A percentile compares a stretch with the other conserved stretches of the same genome.
phyloP scores from a whole-genome alignment of 2,797 vertebrate species.

The Peromyscus nudipes region DNA sequence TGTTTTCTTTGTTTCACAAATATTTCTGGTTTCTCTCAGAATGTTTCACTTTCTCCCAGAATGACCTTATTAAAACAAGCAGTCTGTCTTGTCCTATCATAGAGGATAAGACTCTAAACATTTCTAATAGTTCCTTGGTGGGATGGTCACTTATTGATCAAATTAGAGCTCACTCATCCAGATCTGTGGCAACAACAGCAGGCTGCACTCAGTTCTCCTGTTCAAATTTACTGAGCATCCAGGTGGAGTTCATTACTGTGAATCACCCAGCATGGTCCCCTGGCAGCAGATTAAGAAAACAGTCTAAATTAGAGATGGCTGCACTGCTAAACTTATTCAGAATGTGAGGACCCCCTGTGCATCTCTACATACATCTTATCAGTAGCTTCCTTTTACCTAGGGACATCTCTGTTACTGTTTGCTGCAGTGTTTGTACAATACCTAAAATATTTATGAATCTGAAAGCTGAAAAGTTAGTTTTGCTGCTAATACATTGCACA shows the following conservation, averaged over 20 bases:
- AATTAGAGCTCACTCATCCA: constrained; percentile 82
- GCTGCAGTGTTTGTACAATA: constrained; percentile 81
- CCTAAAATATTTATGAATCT: constrained; percentile 87
- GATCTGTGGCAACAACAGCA: constrained; percentile 67
- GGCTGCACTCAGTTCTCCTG: constrained; percentile 26
- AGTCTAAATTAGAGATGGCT: constrained; percentile 84
- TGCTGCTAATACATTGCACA: constrained; percentile 82
- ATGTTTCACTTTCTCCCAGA: constrained; percentile 18
- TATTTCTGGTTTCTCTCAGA: neutral
- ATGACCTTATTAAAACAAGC: constrained; percentile 38
- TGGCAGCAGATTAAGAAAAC: constrained; percentile 85
- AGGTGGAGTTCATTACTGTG: constrained; percentile 86
- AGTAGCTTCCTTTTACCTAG: constrained; percentile 75
- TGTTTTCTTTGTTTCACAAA: constrained; percentile 40
- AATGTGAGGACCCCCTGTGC: constrained; percentile 77
- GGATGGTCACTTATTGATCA: constrained; percentile 79
- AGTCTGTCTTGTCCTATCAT: neutral
- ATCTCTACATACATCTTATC: constrained; percentile 71
- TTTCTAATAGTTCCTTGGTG: constrained; percentile 72
- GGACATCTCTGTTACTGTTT: constrained; percentile 81
- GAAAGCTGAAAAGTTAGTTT: constrained; percentile 83
- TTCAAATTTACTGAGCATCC: constrained; percentile 84
- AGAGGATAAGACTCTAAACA: neutral
- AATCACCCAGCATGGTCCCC: constrained; percentile 83
- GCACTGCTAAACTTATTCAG: constrained; percentile 71